A percentile compares a stretch with the other conserved stretches of the same genome.
phyloP scores from a whole-genome alignment of 2,113 vertebrate genomes.

The Rhinogobius similis region DNA sequence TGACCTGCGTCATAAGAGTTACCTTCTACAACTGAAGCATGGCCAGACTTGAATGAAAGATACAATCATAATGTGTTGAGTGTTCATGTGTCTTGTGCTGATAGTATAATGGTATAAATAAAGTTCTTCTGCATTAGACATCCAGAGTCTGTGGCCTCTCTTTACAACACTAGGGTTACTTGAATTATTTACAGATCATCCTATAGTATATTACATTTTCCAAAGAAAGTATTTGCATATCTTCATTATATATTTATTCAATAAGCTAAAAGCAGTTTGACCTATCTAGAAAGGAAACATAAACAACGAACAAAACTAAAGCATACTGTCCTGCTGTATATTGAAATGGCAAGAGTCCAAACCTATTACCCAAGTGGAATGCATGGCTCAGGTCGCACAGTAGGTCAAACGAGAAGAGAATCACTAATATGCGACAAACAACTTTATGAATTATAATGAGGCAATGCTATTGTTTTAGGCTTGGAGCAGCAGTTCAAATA shows the following conservation, averaged over 20 bases:
- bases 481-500: background rate
- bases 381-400: constrained; percentile 4
- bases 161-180: no score
- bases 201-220: no score
- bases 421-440: constrained; percentile 32
- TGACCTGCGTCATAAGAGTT: no score
- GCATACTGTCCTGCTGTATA: background rate
- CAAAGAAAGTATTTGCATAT: background rate
- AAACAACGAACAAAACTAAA: background rate
- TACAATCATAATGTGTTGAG: no score
- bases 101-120: no score
- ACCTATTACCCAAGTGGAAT: background rate
- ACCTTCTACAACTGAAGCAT: no score
- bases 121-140: no score
- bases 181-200: no score
- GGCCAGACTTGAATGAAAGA: no score
- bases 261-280: background rate
- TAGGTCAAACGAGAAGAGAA: constrained; percentile 16
- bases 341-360: background rate
- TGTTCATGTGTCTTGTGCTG: no score
- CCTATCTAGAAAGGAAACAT: background rate
- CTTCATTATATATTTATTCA: background rate
- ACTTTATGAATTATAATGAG: constrained; percentile 2
- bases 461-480: constrained; percentile 2
- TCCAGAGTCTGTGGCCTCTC: no score